Base-by-base conservation (phyloP, 2,113 vertebrate genomes). In the Rhynchomys soricoides region DNA sequence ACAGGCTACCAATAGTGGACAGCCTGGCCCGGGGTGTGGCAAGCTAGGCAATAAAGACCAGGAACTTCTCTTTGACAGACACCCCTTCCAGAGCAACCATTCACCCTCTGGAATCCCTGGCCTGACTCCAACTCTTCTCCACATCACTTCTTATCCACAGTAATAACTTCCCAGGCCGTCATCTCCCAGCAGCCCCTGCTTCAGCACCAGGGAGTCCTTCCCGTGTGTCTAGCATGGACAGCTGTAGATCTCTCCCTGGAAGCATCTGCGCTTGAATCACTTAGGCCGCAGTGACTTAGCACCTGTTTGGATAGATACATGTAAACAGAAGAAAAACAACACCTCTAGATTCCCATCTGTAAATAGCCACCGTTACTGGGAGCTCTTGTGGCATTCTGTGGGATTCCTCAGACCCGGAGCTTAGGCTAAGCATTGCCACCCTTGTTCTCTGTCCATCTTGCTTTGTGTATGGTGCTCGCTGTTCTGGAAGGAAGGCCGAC, bases 361-460 rank as follows among this genome's bases (percentile, higher is more conserved):
- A 34, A 74, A 50, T 70, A 50, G 34, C 22, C 8, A 52, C n/a
- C 68, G 1, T 85, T 40, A 22, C 70, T 62, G 19, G 34, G 31
- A 15, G 26, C n/a, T 70, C 31, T 77, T 52, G 50, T 21, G 17
- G 45, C 6, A 0, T 43, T 52, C 6, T 29, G 37, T 4, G 5
- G 11, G 29, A 15, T 91, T 93, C 77, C 55, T 85, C 45, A 71
- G 68, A 70, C 8, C 34, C 43, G 24, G 31, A 34, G 24, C 48
- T 48, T 55, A 24, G 45, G 43, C 5, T 9, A 7, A 24, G 74
- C 31, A 34, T 29, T 2, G 3, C 22, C 43, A 31, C 15, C 1
- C 37, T 29, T 3, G 0, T 57, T 90, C 89, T 40, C 78, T 15
- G 7, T 37, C 70, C 19, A 22, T 0, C 0, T 1, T 40, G 77